Evolutionary conservation across 2,888 invertebrate genomes (phyloP).

Genomic region (Thelaira solivaga): DNA sequence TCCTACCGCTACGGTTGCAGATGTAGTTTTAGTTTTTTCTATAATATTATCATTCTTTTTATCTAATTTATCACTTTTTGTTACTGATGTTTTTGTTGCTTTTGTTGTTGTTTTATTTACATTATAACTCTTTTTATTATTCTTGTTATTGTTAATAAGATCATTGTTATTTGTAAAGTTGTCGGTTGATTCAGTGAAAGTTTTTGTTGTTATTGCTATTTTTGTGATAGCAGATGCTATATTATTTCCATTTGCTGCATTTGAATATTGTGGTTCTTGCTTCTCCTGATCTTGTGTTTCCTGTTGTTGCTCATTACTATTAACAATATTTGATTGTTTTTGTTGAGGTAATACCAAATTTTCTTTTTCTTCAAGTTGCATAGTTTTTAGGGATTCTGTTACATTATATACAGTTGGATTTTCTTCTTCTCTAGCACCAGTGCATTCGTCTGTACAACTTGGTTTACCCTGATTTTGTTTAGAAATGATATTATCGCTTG

Average conservation of each 20-base stretch:
- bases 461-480: background rate
- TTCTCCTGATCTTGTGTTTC: constrained; percentile 7
- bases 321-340: constrained; percentile 23
- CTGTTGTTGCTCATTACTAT: constrained; percentile 30
- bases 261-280: background rate
- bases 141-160: constrained; percentile 23
- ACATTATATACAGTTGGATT: constrained; percentile 2
- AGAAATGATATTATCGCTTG: constrained; percentile 19
- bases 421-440: constrained; percentile 41
- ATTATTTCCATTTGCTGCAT: constrained; percentile 49
- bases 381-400: constrained; percentile 37
- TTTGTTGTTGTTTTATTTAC: constrained; percentile 13
- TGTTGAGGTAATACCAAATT: constrained; percentile 45
- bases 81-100: background rate
- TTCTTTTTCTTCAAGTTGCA: constrained; percentile 55
- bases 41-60: constrained; percentile 34
- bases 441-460: constrained; percentile 5
- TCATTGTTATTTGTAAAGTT: constrained; percentile 24
- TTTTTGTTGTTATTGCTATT: constrained; percentile 30
- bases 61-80: constrained; percentile 22
- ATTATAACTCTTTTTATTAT: constrained; percentile 37
- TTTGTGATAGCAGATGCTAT: no score
- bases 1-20: background rate
- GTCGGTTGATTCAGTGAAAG: constrained; percentile 2
- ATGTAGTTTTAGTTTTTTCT: background rate